Evolutionary conservation across 2,888 invertebrate genomes (phyloP).

Genomic region (Pachycephus smyrnensis): DNA sequence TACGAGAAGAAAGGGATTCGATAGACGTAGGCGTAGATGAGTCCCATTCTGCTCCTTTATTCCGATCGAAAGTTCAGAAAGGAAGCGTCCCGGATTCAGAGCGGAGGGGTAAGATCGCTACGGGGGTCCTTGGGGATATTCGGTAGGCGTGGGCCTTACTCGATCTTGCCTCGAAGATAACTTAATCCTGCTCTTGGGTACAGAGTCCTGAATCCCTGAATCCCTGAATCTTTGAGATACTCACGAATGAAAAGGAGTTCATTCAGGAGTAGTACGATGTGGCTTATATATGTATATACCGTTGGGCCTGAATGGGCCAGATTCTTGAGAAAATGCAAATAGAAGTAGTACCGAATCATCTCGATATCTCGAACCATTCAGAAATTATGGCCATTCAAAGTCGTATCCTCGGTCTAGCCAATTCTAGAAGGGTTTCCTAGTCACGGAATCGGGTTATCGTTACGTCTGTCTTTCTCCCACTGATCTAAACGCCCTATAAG

Average conservation of each 20-base stretch:
- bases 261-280: neutral
- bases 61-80: conserved; percentile 19
- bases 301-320: neutral
- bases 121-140: conserved; percentile 18
- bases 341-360: neutral
- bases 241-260: conserved; percentile 17
- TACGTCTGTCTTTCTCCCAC: neutral
- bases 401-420: neutral
- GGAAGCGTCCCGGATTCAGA: conserved; percentile 11
- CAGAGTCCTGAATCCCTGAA: neutral
- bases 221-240: neutral
- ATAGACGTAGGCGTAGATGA: conserved; percentile 12
- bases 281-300: too few relatives aligned
- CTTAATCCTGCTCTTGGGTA: conserved; percentile 19
- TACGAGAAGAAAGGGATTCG: neutral
- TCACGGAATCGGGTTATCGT: neutral
- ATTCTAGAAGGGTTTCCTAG: neutral
- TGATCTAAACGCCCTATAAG: neutral
- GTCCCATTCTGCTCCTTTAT: conserved; percentile 13
- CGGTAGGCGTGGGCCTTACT: conserved; percentile 20
- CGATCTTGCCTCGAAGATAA: conserved; percentile 21
- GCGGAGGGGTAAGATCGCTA: conserved; percentile 11
- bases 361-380: neutral
- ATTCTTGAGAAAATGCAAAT: neutral
- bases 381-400: neutral